Percentiles rank a stretch among this genome's conserved stretches.
Conservation (phyloP, 2,797 vertebrate genomes). For the Lindbergichthys nudifrons region DNA sequence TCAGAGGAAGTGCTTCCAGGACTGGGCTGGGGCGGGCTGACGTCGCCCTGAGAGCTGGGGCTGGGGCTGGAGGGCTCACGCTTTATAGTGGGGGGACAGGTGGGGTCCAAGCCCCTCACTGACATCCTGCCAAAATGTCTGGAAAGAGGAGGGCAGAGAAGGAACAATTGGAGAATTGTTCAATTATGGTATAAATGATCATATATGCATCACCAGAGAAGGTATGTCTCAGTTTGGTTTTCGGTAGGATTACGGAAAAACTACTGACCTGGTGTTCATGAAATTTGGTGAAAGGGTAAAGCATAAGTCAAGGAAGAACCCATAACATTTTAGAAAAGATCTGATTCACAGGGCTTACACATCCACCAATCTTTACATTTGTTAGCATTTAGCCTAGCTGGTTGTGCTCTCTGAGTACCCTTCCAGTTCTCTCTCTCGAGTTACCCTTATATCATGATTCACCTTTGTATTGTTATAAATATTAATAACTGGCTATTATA, state of each 20-base stretch:
- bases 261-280: too few relatives aligned
- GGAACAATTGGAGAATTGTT: too few relatives aligned
- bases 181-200: not conserved
- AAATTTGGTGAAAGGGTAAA: too few relatives aligned
- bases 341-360: too few relatives aligned
- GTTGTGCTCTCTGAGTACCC: too few relatives aligned
- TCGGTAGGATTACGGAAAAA: too few relatives aligned
- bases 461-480: slow-evolving; percentile 49
- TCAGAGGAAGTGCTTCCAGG: slow-evolving; percentile 79
- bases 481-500: slow-evolving; percentile 51
- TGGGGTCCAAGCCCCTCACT: slow-evolving; percentile 79
- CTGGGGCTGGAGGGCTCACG: slow-evolving; percentile 80
- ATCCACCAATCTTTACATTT: too few relatives aligned
- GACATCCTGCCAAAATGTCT: slow-evolving; percentile 81
- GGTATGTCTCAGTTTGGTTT: too few relatives aligned
- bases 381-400: too few relatives aligned
- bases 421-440: slow-evolving; percentile 11
- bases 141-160: not conserved
- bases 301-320: too few relatives aligned
- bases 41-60: slow-evolving; percentile 78
- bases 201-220: not conserved
- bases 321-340: too few relatives aligned
- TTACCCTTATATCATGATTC: slow-evolving; percentile 39
- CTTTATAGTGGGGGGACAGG: slow-evolving; percentile 78
- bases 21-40: slow-evolving; percentile 79